Evolutionary conservation across 2,888 invertebrate genomes (phyloP).

Genomic region (Apocheima hispidaria): DNA sequence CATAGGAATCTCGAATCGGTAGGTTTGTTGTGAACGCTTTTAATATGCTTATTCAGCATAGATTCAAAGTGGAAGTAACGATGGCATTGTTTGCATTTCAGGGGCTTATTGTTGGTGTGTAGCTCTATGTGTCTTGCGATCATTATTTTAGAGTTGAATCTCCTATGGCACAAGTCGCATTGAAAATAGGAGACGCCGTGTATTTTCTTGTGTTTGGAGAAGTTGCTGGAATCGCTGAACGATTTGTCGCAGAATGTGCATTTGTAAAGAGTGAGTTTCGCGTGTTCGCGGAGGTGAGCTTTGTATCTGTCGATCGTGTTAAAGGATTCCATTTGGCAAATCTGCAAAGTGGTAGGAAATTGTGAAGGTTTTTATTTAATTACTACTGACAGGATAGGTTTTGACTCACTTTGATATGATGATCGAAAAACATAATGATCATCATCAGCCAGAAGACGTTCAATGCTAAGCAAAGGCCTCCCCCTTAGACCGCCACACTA

Average conservation of each 20-base stretch:
- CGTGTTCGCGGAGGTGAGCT: conserved; percentile 78
- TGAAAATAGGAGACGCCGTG: conserved; percentile 73
- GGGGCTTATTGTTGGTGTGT: conserved; percentile 68
- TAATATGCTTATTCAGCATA: conserved; percentile 76
- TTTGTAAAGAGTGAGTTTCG: conserved; percentile 78
- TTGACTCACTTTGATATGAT: too few relatives aligned
- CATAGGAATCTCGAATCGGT: conserved; percentile 61
- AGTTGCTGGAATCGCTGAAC: conserved; percentile 82
- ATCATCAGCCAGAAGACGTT: too few relatives aligned
- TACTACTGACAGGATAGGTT: not conserved
- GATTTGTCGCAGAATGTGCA: conserved; percentile 80
- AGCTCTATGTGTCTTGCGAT: conserved; percentile 78
- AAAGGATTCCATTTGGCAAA: conserved; percentile 59
- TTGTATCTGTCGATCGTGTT: conserved; percentile 76
- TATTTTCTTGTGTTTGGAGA: conserved; percentile 82
- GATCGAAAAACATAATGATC: too few relatives aligned
- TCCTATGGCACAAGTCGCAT: conserved; percentile 78
- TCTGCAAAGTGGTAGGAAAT: conserved; percentile 18
- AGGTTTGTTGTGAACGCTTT: conserved; percentile 64
- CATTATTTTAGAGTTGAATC: conserved; percentile 82
- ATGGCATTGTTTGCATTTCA: conserved; percentile 66
- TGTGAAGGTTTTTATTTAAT: not conserved
- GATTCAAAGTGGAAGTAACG: conserved; percentile 76
- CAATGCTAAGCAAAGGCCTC: too few relatives aligned
- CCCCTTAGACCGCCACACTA: too few relatives aligned